A percentile compares a stretch with the other conserved stretches of the same genome.
These are phyloP conservation scores for Diaprepes abbreviatus DNA, from an alignment of 2,888 invertebrate genomes.

Conservation along the genomic window DNA sequence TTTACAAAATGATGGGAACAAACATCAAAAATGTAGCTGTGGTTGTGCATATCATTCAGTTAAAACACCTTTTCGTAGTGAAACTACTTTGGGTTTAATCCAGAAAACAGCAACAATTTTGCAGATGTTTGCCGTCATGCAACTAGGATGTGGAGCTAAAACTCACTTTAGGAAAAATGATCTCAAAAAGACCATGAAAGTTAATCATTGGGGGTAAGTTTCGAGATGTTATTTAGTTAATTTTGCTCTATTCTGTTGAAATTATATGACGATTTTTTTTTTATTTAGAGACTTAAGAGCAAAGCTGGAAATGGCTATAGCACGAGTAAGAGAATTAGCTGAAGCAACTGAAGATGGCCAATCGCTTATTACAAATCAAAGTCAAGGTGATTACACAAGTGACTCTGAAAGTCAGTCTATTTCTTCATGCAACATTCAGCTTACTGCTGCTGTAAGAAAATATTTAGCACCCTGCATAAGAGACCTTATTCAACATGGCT, in stretches of 20 bases:
- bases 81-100: slow-evolving; percentile 81
- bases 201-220: slow-evolving; percentile 91
- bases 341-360: slow-evolving; percentile 69
- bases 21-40: slow-evolving; percentile 67
- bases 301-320: slow-evolving; percentile 90
- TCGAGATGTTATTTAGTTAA: no score
- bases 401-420: slow-evolving; percentile 72
- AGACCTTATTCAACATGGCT: slow-evolving; percentile 94
- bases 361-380: slow-evolving; percentile 56
- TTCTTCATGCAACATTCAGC: slow-evolving; percentile 77
- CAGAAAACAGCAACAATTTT: slow-evolving; percentile 90
- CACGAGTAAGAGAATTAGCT: slow-evolving; percentile 76
- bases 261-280: slow-evolving; percentile 49
- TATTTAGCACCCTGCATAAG: slow-evolving; percentile 91
- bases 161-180: slow-evolving; percentile 81
- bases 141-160: slow-evolving; percentile 86
- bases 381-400: slow-evolving; percentile 72
- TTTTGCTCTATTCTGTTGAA: no score
- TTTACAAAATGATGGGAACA: slow-evolving; percentile 84
- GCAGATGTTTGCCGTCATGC: slow-evolving; percentile 93
- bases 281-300: slow-evolving; percentile 91
- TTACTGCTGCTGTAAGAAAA: slow-evolving; percentile 91
- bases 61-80: slow-evolving; percentile 64
- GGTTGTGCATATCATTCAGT: slow-evolving; percentile 68
- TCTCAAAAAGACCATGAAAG: slow-evolving; percentile 85